Base-by-base conservation (phyloP, 2,888 invertebrate genomes). In the Alcis repandata region DNA sequence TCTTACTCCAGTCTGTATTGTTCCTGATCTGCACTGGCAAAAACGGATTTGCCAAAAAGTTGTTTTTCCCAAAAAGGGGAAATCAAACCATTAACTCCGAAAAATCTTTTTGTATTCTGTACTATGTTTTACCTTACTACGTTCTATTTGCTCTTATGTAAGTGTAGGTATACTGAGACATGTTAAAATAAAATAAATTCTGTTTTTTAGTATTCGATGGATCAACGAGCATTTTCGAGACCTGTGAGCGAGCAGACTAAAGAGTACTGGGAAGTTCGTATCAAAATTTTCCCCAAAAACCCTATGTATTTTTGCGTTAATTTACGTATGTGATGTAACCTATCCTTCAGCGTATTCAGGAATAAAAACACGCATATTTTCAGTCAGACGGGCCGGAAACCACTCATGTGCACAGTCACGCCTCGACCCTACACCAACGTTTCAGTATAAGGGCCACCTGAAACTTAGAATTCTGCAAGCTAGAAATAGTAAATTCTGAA, bases 321-420 rank as follows among this genome's bases (percentile, higher is more conserved):
- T 36, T 27, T 36, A 53, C 19, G 40, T 40, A 13, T 22, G 40
- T 15, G 7, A 53, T 1, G n/a, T 51, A 19, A 10, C 8, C 38
- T 19, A 36, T 36, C 1, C 36, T 38, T 38, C 20, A 38, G 10
- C 17, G 8, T 22, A 22, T n/a, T 22, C 15, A 22, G 15, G 11
- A 48, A 15, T 19, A 46, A 45, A 45, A 45, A 36, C 19, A 40
- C 2, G 10, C 3, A 46, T 52, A 6, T 52, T 46, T 46, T 38
- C 9, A 54, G 59, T 57, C 32, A 20, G 13, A 7, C 62, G 32
- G 4, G 10, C 62, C 66, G 68, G 9, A 59, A 53, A 48, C 41
- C 36, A 45, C 64, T 61, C 64, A 58, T 56, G 59, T 59, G 48
- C 38, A 51, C 52, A 51, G 51, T 49, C 63, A 67, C 65, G 60